These are phyloP conservation scores for Reinhardtius hippoglossoides DNA, from an alignment of 2,113 vertebrate species.

Conservation along the genomic window DNA sequence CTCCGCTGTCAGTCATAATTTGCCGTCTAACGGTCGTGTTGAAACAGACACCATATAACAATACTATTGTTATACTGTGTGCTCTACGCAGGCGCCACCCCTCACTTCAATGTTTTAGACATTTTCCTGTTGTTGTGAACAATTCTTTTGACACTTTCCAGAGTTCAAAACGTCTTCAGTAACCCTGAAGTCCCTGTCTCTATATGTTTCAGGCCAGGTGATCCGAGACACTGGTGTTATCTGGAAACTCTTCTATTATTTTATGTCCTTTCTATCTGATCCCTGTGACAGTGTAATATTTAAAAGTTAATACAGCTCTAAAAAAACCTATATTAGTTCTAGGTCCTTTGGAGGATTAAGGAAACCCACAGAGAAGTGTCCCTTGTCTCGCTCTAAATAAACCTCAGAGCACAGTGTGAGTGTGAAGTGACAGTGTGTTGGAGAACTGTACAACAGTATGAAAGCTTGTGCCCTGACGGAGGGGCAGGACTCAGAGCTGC, in stretches of 20 bases:
- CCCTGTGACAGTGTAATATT: slow-evolving; percentile 4
- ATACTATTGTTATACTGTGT: too few relatives aligned
- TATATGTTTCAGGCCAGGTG: slow-evolving; percentile 1
- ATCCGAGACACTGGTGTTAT: background rate
- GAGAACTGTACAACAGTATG: slow-evolving; percentile 14
- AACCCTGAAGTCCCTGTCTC: background rate
- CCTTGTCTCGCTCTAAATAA: slow-evolving; percentile 7
- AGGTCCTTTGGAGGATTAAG: slow-evolving; percentile 2
- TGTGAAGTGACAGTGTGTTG: background rate
- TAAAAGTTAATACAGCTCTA: background rate
- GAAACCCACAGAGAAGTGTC: slow-evolving; percentile 8
- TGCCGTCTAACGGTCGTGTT: too few relatives aligned
- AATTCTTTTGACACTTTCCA: too few relatives aligned
- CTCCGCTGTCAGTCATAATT: too few relatives aligned
- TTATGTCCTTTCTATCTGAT: slow-evolving; percentile 4
- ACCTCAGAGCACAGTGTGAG: background rate
- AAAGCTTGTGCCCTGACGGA: slow-evolving; percentile 4
- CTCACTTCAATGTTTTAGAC: too few relatives aligned
- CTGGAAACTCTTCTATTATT: background rate
- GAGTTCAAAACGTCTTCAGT: too few relatives aligned
- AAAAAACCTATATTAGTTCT: slow-evolving; percentile 17
- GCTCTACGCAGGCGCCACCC: too few relatives aligned
- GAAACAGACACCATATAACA: too few relatives aligned
- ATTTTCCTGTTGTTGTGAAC: too few relatives aligned
- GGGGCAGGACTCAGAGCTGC: slow-evolving; percentile 17